phyloP scores from a whole-genome alignment of 2,797 vertebrate genomes.

The Galagoides demidoff region DNA sequence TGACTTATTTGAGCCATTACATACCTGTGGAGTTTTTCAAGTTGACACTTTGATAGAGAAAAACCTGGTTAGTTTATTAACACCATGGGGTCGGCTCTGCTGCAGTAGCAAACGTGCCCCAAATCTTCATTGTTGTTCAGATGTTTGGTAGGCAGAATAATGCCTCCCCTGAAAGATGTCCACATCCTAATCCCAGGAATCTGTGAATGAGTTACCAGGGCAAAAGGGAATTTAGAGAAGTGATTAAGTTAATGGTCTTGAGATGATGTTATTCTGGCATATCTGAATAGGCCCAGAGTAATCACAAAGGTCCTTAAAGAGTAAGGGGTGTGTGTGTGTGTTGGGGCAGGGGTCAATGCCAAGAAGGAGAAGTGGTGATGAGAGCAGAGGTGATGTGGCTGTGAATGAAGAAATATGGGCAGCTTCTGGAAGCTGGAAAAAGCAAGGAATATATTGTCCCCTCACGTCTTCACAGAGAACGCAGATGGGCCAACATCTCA shows the following conservation, averaged over 20 bases:
- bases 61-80: not conserved
- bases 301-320: not conserved
- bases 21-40: not conserved
- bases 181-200: not conserved
- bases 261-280: not conserved
- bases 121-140: not conserved
- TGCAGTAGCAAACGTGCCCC: not conserved
- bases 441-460: not conserved
- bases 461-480: not conserved
- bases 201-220: not conserved
- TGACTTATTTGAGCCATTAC: not conserved
- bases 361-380: not conserved
- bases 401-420: not conserved
- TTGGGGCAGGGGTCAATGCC: not conserved
- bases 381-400: rapidly evolving
- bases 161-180: not conserved
- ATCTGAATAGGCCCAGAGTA: not conserved
- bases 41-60: not conserved
- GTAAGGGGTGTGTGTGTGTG: too few relatives aligned
- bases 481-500: not conserved
- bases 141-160: not conserved
- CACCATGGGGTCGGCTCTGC: not conserved
- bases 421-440: not conserved
- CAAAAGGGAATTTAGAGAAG: not conserved
- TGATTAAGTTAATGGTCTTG: not conserved